Evolutionary conservation across 2,113 vertebrate species (phyloP).

Genomic region (Larimichthys polyactis): DNA sequence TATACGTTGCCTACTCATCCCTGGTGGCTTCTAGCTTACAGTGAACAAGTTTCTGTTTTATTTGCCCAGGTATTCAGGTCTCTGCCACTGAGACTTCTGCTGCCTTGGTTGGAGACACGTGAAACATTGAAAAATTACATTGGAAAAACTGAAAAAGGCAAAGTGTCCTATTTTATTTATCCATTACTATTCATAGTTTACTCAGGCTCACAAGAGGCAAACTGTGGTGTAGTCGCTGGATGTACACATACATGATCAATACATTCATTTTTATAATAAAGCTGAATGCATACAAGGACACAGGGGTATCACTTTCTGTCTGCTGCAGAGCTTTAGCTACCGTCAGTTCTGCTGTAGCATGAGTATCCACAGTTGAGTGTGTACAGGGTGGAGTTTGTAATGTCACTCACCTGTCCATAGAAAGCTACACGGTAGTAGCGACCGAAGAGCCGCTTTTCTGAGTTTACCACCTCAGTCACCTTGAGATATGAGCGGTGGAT

Average conservation of each 20-base stretch:
- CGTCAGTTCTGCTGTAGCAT: neutral
- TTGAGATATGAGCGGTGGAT: slow-evolving; percentile 98
- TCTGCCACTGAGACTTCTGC: neutral
- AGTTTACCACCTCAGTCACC: slow-evolving; percentile 97
- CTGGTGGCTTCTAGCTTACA: neutral
- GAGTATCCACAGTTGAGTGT: neutral
- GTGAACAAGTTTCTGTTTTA: neutral
- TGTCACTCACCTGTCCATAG: slow-evolving; percentile 92
- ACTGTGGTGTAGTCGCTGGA: too few species aligned
- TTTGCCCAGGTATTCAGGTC: neutral
- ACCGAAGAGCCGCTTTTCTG: slow-evolving; percentile 95
- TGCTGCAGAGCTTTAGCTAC: neutral
- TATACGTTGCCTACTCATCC: neutral
- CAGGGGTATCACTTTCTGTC: neutral
- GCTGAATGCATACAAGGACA: neutral
- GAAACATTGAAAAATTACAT: neutral
- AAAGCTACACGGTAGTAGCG: slow-evolving; percentile 97
- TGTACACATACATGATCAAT: neutral
- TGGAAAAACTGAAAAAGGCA: neutral
- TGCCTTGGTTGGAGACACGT: neutral
- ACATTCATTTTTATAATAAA: neutral
- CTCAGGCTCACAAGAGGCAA: too few species aligned
- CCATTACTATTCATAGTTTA: too few species aligned
- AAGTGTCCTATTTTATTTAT: neutral
- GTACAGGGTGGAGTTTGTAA: neutral